These are phyloP conservation scores for Entomobrya multifasciata DNA, from an alignment of 2,888 invertebrate genomes.

Conservation along the genomic window DNA sequence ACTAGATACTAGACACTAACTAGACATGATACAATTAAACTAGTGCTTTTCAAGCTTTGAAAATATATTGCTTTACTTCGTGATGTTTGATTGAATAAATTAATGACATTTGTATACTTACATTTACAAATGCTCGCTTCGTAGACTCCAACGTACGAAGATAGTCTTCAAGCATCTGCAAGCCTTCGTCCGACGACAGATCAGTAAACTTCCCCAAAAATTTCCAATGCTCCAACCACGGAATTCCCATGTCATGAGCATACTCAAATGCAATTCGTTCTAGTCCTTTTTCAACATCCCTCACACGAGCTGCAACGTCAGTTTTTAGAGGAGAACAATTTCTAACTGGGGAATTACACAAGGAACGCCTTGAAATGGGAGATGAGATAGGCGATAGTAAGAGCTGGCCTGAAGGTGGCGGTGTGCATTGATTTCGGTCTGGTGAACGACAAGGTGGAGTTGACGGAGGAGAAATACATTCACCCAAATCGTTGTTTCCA, in stretches of 20 bases:
- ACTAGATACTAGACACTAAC: too few species aligned
- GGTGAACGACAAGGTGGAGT: neutral
- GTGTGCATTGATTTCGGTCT: constrained; percentile 1
- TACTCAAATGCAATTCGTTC: constrained; percentile 90
- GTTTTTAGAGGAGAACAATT: constrained; percentile 33
- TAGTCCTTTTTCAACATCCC: constrained; percentile 92
- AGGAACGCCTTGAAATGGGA: neutral
- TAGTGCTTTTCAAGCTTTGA: too few species aligned
- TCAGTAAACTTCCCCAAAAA: constrained; percentile 92
- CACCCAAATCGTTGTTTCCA: neutral
- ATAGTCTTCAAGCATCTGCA: constrained; percentile 88
- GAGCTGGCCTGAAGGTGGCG: constrained; percentile 37
- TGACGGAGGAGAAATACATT: constrained; percentile 89
- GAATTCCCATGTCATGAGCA: constrained; percentile 87
- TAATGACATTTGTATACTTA: too few species aligned
- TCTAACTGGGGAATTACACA: constrained; percentile 30
- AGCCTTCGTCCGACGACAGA: constrained; percentile 87
- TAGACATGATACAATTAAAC: too few species aligned
- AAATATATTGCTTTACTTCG: too few species aligned
- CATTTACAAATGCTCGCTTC: too few species aligned
- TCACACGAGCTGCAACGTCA: constrained; percentile 81
- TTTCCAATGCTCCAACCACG: constrained; percentile 96
- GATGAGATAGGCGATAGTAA: constrained; percentile 34
- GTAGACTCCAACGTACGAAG: constrained; percentile 83
- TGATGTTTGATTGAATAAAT: too few species aligned